phyloP scores from a whole-genome alignment of 2,113 vertebrate species.

The Panthera tigris region DNA sequence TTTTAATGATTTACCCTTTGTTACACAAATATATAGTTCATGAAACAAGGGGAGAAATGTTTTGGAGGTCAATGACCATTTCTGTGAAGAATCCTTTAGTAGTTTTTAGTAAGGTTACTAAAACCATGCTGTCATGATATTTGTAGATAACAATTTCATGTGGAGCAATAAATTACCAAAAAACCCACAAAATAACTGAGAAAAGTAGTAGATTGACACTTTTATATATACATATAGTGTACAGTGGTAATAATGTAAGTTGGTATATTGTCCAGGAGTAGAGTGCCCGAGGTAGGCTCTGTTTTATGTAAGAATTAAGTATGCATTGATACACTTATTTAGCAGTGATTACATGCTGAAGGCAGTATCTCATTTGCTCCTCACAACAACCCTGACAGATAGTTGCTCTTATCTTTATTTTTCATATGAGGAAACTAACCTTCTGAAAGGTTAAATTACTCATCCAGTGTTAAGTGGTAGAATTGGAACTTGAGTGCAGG shows the following conservation, averaged over 20 bases:
- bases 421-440: not conserved
- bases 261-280: not conserved
- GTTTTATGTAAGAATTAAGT: not conserved
- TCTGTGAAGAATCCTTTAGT: not conserved
- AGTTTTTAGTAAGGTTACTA: not conserved
- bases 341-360: not conserved
- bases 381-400: not conserved
- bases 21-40: not conserved
- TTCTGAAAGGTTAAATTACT: not conserved
- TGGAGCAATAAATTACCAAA: not conserved
- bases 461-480: not conserved
- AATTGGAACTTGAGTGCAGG: not conserved
- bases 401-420: not conserved
- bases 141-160: not conserved
- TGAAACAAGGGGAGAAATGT: not conserved
- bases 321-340: not conserved
- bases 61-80: not conserved
- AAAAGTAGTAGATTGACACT: not conserved
- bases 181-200: not conserved
- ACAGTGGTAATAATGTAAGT: not conserved
- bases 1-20: constrained; percentile 14
- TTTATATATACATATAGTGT: not conserved
- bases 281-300: not conserved
- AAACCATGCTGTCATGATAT: not conserved
- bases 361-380: not conserved